Evolutionary conservation across 2,113 vertebrate genomes (phyloP).

Genomic region (Progne subis): DNA sequence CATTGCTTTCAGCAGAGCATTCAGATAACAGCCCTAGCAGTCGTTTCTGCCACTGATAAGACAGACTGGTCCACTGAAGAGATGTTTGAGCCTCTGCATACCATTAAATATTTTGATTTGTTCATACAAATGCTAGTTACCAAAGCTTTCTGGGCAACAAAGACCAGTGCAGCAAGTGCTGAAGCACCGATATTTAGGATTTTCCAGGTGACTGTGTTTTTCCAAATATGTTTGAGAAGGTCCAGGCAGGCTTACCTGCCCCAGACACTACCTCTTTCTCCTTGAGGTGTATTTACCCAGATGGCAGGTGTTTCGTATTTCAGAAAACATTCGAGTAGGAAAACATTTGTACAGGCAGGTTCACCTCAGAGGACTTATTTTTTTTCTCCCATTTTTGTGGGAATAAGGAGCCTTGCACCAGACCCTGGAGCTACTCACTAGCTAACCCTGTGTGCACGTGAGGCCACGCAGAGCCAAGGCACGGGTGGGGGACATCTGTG

Average conservation of each 20-base stretch:
- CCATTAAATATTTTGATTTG: not conserved
- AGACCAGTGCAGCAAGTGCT: not conserved
- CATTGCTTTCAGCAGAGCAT: not conserved
- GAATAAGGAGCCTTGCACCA: not conserved
- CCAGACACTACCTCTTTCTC: conserved; percentile 41
- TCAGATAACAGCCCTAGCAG: not conserved
- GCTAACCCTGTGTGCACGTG: not conserved
- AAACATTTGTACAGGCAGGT: conserved; percentile 50
- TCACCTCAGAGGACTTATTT: conserved; percentile 26
- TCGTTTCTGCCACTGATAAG: not conserved
- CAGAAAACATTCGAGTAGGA: conserved; percentile 20
- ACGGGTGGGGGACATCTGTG: not conserved
- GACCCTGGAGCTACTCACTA: not conserved
- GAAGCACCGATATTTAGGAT: not conserved
- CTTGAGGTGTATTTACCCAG: conserved; percentile 30
- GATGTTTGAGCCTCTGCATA: not conserved
- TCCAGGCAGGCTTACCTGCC: conserved; percentile 13
- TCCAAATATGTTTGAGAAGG: conserved; percentile 17
- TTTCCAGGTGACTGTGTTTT: conserved; percentile 5
- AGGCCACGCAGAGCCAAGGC: not conserved
- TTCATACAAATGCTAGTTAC: not conserved
- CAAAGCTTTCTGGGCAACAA: not conserved
- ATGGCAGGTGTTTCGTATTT: conserved; percentile 45
- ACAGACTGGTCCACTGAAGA: not conserved
- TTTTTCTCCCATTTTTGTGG: not conserved